Conservation (phyloP, 2,797 vertebrate species). For the Poecilia gillii region DNA sequence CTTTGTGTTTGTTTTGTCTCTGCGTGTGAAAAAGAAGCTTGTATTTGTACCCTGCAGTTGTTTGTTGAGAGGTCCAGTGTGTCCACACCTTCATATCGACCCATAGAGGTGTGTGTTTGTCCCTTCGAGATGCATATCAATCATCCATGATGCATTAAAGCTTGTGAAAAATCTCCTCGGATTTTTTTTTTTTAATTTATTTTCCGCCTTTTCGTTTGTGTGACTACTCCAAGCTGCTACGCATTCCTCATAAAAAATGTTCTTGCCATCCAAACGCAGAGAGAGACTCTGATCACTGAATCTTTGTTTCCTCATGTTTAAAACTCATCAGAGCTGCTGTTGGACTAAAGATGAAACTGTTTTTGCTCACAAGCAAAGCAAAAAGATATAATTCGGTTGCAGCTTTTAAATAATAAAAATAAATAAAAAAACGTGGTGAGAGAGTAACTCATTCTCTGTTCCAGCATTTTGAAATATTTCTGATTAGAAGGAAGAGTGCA, state of each 20-base stretch:
- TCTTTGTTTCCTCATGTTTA: conserved; percentile 8
- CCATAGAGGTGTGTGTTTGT: conserved; percentile 27
- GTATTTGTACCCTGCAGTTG: not conserved
- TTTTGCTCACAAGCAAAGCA: not conserved
- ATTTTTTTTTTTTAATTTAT: conserved; percentile 34
- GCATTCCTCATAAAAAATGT: conserved; percentile 65
- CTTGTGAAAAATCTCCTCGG: conserved; percentile 30
- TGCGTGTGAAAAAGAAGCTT: not conserved
- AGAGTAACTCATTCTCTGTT: not conserved
- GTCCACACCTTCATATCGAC: conserved; percentile 8
- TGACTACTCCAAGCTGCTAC: conserved; percentile 66
- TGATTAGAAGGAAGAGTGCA: too few relatives aligned
- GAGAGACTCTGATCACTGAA: conserved; percentile 24
- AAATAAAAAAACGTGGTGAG: not conserved
- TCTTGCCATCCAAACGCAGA: conserved; percentile 63
- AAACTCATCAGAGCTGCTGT: conserved; percentile 33
- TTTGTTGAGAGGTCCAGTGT: conserved; percentile 1
- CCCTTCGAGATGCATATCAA: conserved; percentile 57
- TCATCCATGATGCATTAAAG: conserved; percentile 53
- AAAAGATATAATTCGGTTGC: not conserved
- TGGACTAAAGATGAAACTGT: not conserved
- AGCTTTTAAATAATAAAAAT: not conserved
- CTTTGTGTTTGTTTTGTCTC: conserved; percentile 37
- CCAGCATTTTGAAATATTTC: not conserved
- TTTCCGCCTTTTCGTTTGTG: conserved; percentile 42